Percentiles rank a stretch among this genome's conserved stretches.
phyloP scores from a whole-genome alignment of 2,113 vertebrate genomes.

The Dryoscopus gambensis region DNA sequence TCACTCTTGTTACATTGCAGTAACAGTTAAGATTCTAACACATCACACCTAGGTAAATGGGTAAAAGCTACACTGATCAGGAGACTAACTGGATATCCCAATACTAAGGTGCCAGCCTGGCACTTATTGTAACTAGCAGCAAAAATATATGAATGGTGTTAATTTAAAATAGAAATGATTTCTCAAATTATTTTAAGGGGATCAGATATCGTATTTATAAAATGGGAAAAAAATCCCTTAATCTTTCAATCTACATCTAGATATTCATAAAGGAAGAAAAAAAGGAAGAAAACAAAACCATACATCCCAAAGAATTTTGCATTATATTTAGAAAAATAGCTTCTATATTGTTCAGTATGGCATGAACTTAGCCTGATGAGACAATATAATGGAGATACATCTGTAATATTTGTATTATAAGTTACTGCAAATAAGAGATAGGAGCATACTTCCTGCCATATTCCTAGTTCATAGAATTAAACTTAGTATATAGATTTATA shows the following conservation, averaged over 20 bases:
- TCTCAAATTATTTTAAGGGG: neutral
- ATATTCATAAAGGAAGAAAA: neutral
- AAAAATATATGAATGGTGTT: neutral
- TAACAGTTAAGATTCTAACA: neutral
- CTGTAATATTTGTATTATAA: neutral
- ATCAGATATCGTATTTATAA: neutral
- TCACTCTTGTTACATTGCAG: neutral
- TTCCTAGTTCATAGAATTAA: neutral
- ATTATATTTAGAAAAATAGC: neutral
- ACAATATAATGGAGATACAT: neutral
- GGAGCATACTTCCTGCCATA: neutral
- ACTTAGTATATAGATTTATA: neutral
- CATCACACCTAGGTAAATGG: neutral
- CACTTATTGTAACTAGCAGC: neutral
- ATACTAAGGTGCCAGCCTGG: neutral
- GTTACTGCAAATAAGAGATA: neutral
- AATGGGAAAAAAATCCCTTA: neutral
- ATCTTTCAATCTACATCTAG: neutral
- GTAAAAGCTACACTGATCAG: neutral
- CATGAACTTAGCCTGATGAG: neutral
- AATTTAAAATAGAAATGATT: neutral
- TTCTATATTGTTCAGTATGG: neutral
- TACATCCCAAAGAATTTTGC: neutral
- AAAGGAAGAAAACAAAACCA: neutral
- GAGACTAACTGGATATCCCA: neutral